A percentile compares a stretch with the other conserved stretches of the same genome.
phyloP scores from a whole-genome alignment of 2,797 vertebrate species.

The Lateolabrax maculatus region DNA sequence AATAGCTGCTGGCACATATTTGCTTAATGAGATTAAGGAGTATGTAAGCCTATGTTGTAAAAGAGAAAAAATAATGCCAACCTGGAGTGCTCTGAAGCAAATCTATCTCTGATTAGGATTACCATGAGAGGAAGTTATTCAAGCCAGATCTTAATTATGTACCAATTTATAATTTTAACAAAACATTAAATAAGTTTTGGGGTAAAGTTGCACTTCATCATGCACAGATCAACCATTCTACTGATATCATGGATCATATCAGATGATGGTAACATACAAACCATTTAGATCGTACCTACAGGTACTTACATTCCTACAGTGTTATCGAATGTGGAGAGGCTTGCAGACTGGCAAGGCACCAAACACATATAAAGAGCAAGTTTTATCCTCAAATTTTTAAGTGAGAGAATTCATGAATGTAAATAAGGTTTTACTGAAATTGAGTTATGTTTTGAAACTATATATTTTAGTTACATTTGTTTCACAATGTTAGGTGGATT shows the following conservation, averaged over 20 bases:
- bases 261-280: not conserved
- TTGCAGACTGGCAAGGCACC: not conserved
- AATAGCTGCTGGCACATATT: slow-evolving; percentile 26
- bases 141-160: slow-evolving; percentile 27
- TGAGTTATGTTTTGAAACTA: not conserved
- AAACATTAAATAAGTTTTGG: not conserved
- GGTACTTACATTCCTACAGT: slow-evolving; percentile 1
- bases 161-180: not conserved
- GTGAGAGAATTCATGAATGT: not conserved
- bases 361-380: not conserved
- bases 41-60: not conserved
- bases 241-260: not conserved
- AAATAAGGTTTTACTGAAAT: not conserved
- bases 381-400: not conserved
- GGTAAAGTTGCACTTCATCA: slow-evolving; percentile 9
- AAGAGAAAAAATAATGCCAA: not conserved
- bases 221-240: not conserved
- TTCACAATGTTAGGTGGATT: not conserved
- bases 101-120: not conserved
- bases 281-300: not conserved
- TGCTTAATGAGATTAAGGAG: slow-evolving; percentile 30
- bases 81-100: slow-evolving; percentile 1
- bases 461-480: slow-evolving; percentile 5
- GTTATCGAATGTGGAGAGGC: not conserved
- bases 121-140: not conserved